Evolutionary conservation across 2,797 vertebrate genomes (phyloP).

Genomic region (Lagocephalus sceleratus): DNA sequence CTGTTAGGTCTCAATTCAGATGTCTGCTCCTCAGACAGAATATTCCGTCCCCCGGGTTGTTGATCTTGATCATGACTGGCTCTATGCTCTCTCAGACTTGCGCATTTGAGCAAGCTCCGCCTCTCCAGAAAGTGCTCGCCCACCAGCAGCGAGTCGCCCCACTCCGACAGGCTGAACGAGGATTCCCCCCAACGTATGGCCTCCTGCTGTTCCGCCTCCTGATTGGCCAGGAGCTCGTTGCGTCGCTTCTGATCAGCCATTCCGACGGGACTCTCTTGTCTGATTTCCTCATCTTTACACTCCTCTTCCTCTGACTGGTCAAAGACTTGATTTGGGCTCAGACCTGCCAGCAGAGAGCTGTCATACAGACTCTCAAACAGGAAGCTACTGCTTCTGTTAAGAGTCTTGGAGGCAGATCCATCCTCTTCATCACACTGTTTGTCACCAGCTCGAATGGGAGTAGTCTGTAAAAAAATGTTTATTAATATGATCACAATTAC

Average conservation of each 20-base stretch:
- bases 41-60: not conserved
- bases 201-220: slow-evolving; percentile 69
- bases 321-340: slow-evolving; percentile 36
- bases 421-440: slow-evolving; percentile 20
- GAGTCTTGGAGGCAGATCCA: slow-evolving; percentile 54
- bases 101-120: slow-evolving; percentile 39
- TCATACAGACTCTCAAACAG: slow-evolving; percentile 90
- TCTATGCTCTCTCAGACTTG: slow-evolving; percentile 13
- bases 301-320: slow-evolving; percentile 41
- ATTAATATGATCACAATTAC: not conserved
- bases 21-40: slow-evolving; percentile 22
- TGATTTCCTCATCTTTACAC: slow-evolving; percentile 11
- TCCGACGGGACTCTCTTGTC: not conserved
- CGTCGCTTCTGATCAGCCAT: slow-evolving; percentile 41
- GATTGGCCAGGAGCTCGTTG: slow-evolving; percentile 64
- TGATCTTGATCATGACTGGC: not conserved
- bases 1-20: not conserved
- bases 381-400: slow-evolving; percentile 87
- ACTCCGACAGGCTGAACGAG: slow-evolving; percentile 83
- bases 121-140: slow-evolving; percentile 76
- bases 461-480: slow-evolving; percentile 44
- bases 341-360: slow-evolving; percentile 67
- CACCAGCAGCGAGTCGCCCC: slow-evolving; percentile 80
- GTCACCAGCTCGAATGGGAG: slow-evolving; percentile 19
- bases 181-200: slow-evolving; percentile 72